A percentile compares a stretch with the other conserved stretches of the same genome.
phyloP scores from a whole-genome alignment of 2,113 vertebrate species.

The Plotosus lineatus region DNA sequence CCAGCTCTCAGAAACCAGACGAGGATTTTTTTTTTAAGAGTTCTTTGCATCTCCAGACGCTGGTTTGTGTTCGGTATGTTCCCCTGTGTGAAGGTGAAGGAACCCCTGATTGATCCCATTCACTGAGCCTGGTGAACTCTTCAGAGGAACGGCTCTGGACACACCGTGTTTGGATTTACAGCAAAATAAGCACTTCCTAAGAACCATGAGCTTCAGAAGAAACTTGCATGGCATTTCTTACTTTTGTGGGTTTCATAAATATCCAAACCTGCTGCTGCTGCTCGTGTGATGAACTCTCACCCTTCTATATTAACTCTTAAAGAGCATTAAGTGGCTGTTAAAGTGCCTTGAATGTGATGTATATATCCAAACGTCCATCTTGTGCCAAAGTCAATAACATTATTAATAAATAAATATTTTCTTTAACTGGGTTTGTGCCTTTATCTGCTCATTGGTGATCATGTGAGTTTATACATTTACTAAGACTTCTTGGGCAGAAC shows the following conservation, averaged over 20 bases:
- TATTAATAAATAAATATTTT: conserved; percentile 37
- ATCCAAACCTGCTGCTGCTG: background rate
- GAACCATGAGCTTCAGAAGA: background rate
- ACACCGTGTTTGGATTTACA: background rate
- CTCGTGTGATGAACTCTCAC: background rate
- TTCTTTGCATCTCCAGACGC: background rate
- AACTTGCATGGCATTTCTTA: background rate
- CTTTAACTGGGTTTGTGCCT: conserved; percentile 10
- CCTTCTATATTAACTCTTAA: conserved; percentile 2
- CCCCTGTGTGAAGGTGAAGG: background rate
- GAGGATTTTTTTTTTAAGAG: background rate
- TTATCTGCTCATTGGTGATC: conserved; percentile 34
- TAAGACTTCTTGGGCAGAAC: too few relatives aligned
- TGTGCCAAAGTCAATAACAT: conserved; percentile 35
- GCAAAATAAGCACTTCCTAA: background rate
- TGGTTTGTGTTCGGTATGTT: background rate
- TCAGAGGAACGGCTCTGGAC: background rate
- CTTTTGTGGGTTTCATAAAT: background rate
- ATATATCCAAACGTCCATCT: background rate
- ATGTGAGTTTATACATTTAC: background rate
- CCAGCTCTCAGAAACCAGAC: background rate
- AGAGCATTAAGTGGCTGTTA: background rate
- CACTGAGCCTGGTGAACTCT: background rate
- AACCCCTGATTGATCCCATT: background rate
- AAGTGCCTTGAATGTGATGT: conserved; percentile 23